phyloP scores from a whole-genome alignment of 2,797 vertebrate species.

The Hipposideros larvatus region DNA sequence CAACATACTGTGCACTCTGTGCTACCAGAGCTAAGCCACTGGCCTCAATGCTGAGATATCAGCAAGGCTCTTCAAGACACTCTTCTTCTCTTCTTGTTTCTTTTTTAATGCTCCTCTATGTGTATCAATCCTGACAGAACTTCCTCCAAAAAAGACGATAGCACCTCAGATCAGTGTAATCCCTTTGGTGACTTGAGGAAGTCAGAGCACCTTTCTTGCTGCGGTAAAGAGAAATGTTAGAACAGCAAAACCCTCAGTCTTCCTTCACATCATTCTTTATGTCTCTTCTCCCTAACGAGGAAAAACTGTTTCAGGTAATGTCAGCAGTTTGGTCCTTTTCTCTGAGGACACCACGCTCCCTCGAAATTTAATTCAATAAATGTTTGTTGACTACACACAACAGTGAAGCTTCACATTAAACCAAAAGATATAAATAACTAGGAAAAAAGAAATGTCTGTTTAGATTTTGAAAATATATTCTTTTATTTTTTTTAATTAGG shows the following conservation, averaged over 20 bases:
- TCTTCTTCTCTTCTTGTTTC: neutral
- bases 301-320: neutral
- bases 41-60: rapidly evolving
- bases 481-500: too few species aligned
- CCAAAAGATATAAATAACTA: neutral
- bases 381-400: neutral
- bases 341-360: neutral
- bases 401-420: neutral
- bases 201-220: neutral
- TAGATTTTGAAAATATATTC: neutral
- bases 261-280: neutral
- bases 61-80: neutral
- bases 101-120: neutral
- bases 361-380: slow-evolving; percentile 12
- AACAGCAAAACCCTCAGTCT: neutral
- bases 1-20: too few species aligned
- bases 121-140: neutral
- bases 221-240: neutral
- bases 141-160: neutral
- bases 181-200: neutral
- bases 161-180: neutral
- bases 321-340: neutral
- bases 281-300: neutral
- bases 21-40: neutral
- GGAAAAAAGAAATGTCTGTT: neutral